Percentiles rank a stretch among this genome's conserved stretches.
phyloP scores from a whole-genome alignment of 1,140 invertebrate species.

The Chrysomallon squamiferum region DNA sequence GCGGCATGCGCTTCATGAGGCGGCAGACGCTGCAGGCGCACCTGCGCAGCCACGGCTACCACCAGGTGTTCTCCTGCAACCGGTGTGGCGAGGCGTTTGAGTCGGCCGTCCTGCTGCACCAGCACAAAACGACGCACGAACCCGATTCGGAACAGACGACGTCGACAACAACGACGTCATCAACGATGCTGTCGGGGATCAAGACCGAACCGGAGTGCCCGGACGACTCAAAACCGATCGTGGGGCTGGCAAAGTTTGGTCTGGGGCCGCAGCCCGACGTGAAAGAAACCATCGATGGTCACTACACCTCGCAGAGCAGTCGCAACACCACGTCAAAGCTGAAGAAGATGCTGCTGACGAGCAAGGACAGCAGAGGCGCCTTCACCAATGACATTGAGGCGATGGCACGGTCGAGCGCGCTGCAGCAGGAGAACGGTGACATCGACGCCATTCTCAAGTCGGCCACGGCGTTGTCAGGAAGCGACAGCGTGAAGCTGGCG shows the following conservation, averaged over 20 bases:
- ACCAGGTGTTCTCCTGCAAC: constrained; percentile 40
- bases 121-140: constrained; percentile 38
- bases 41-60: constrained; percentile 16
- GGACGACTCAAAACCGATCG: constrained; percentile 8
- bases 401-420: neutral
- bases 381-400: no score
- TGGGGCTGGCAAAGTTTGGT: constrained; percentile 39
- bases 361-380: neutral
- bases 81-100: constrained; percentile 52
- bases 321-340: neutral
- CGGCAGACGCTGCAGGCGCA: constrained; percentile 33
- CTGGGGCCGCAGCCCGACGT: constrained; percentile 21
- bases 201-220: neutral
- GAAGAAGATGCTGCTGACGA: constrained; percentile 7
- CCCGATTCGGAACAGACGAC: constrained; percentile 6
- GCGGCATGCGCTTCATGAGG: constrained; percentile 41
- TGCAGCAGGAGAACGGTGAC: constrained; percentile 1
- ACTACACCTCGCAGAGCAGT: constrained; percentile 15
- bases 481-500: constrained; percentile 3
- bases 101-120: constrained; percentile 33
- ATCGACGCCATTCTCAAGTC: neutral
- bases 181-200: neutral
- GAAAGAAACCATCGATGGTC: constrained; percentile 2
- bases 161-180: no score
- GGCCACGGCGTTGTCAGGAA: neutral